Evolutionary conservation across 2,113 vertebrate genomes (phyloP).

Genomic region (Deroptyus accipitrinus): DNA sequence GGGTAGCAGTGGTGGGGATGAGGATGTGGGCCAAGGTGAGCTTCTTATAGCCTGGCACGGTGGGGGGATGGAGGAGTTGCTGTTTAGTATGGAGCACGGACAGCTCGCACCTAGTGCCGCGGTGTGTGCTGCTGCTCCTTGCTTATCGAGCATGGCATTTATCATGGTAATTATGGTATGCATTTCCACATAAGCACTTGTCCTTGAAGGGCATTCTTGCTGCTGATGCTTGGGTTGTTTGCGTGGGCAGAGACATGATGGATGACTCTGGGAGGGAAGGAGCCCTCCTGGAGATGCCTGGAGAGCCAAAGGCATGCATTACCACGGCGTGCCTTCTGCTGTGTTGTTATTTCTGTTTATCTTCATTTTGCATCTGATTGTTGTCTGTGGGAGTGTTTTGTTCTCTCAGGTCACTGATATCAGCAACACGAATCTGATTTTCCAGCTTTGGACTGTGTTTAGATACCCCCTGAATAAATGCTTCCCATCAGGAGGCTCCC

Average conservation of each 20-base stretch:
- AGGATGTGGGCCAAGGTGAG: not conserved
- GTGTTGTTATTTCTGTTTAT: rapidly evolving
- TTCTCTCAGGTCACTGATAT: not conserved
- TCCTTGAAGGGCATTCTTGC: not conserved
- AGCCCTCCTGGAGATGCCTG: not conserved
- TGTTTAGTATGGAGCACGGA: rapidly evolving
- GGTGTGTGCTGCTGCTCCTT: rapidly evolving
- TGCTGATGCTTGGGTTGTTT: not conserved
- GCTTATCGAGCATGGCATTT: rapidly evolving
- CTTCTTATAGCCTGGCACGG: rapidly evolving
- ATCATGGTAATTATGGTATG: not conserved
- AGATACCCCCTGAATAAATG: not conserved
- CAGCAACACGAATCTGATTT: not conserved
- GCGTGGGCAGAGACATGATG: not conserved
- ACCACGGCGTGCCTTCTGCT: rapidly evolving
- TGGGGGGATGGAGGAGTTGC: not conserved
- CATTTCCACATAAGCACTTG: not conserved
- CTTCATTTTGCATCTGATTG: not conserved
- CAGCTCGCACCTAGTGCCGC: rapidly evolving
- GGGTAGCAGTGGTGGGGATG: not conserved
- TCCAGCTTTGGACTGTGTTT: not conserved
- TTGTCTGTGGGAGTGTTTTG: not conserved
- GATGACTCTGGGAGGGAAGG: not conserved
- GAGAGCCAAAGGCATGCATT: rapidly evolving
- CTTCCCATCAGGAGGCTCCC: not conserved